Base-by-base conservation (phyloP, 2,113 vertebrate genomes). In the Mesembrinibis cayennensis region DNA sequence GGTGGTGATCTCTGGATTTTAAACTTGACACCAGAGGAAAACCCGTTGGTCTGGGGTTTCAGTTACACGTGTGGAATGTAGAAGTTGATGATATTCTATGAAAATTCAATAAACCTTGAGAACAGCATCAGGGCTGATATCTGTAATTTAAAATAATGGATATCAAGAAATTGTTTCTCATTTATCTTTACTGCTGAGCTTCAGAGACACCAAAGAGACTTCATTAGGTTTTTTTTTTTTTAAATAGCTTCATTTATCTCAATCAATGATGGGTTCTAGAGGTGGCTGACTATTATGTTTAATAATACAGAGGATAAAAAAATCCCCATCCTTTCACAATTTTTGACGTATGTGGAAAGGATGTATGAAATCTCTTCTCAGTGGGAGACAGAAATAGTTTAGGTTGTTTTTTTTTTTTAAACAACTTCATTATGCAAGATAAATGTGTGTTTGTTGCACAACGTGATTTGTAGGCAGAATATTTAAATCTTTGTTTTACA, bases 141-240 rank as follows among this genome's bases (percentile, higher is more conserved):
- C 96, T 98, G 98, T 99, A 98, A 99, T 99, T 98, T 98, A 98
- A 98, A 96, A 97, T 98, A 98, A 98, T 98, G 98, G 98, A 97
- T 94, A 98, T 97, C 98, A 97, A 99, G 98, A 98, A 98, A 99
- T 98, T 98, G 98, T 98, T 98, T 97, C 98, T 98, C 98, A 98
- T 99, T 99, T 98, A 96, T 98, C 98, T 99, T 98, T 98, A 98
- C 97, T 98, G 98, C 98, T 23, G 96, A 98, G 97, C 97, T 98
- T 96, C 95, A 96, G 96, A 98, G 98, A 96, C 89, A 97, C 95
- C 96, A 97, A 97, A 97, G 98, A 98, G 97, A 98, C 98, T 99
- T 98, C 98, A 98, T 99, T 99, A 98, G 96, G 89, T 70, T 77
- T 96, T 94, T 61, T 70, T 86, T 65, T 49, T 20, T 22, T 72